phyloP scores from a whole-genome alignment of 30 jellyfish, hydroid and myxozoan genomes.

The Nemopilema nomurai region DNA sequence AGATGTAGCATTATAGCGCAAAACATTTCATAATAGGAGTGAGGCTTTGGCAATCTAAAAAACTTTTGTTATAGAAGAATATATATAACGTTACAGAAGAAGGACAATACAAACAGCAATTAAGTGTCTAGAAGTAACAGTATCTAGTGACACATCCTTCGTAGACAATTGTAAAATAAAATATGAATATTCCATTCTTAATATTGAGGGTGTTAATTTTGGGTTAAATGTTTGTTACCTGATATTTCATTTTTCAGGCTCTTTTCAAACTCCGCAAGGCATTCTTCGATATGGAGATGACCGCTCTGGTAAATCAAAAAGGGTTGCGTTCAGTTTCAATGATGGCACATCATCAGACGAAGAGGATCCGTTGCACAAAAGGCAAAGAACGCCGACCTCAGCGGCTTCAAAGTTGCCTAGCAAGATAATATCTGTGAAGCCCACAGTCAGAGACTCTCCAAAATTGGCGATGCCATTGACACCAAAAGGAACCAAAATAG shows the following conservation, averaged over 20 bases:
- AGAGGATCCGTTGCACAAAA: conserved; percentile 32
- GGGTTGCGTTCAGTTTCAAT: conserved; percentile 28
- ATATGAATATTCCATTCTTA: no score
- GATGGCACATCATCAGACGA: conserved; percentile 38
- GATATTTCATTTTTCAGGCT: conserved; percentile 23
- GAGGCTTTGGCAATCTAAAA: no score
- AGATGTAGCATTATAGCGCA: no score
- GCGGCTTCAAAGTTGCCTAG: conserved; percentile 6
- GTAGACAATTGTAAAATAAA: no score
- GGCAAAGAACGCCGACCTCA: conserved; percentile 25
- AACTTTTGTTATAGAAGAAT: no score
- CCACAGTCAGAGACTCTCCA: conserved; percentile 57
- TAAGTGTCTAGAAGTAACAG: no score
- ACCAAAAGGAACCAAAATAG: conserved; percentile 4
- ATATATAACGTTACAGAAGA: no score
- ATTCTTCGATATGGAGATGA: conserved; percentile 39
- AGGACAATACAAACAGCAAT: no score
- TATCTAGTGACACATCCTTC: no score
- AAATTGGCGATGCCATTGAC: neutral
- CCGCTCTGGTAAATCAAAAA: conserved; percentile 26
- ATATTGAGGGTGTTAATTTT: no score
- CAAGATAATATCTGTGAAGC: conserved; percentile 27
- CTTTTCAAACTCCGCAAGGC: conserved; percentile 54
- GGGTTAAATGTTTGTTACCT: neutral
- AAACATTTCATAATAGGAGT: no score